Evolutionary conservation across 2,113 vertebrate species (phyloP).

Genomic region (Dromas ardeola): DNA sequence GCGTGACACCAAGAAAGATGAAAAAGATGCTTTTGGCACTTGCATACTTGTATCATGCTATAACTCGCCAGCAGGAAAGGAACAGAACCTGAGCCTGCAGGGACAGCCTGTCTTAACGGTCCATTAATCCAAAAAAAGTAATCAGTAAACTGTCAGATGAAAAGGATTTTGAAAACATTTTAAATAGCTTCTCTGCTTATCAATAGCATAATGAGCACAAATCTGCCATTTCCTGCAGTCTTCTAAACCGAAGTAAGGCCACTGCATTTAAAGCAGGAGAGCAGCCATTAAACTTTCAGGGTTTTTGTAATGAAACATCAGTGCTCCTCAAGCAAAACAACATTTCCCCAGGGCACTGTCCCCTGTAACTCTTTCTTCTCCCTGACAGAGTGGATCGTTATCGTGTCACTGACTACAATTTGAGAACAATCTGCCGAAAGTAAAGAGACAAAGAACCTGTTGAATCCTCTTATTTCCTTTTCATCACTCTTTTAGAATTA

Average conservation of each 20-base stretch:
- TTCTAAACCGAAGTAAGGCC: neutral
- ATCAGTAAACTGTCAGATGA: neutral
- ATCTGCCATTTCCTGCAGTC: neutral
- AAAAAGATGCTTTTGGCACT: neutral
- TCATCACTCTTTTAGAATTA: neutral
- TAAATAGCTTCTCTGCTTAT: neutral
- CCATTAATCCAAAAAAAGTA: neutral
- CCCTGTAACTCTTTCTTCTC: neutral
- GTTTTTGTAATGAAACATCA: neutral
- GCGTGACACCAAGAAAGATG: neutral
- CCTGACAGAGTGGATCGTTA: neutral
- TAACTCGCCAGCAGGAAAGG: neutral
- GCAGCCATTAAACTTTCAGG: neutral
- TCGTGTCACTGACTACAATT: neutral
- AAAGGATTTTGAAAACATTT: neutral
- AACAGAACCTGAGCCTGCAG: slow-evolving; percentile 2
- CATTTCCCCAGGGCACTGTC: neutral
- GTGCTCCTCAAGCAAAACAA: neutral
- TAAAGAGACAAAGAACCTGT: neutral
- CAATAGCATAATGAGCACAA: neutral
- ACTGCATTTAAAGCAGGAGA: neutral
- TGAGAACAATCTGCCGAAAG: neutral
- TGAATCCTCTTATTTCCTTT: neutral
- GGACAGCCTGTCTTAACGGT: neutral
- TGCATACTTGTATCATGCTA: neutral